A percentile compares a stretch with the other conserved stretches of the same genome.
These are phyloP conservation scores for Ctenosaura bakeri DNA, from an alignment of 2,797 vertebrate species.

Conservation along the genomic window DNA sequence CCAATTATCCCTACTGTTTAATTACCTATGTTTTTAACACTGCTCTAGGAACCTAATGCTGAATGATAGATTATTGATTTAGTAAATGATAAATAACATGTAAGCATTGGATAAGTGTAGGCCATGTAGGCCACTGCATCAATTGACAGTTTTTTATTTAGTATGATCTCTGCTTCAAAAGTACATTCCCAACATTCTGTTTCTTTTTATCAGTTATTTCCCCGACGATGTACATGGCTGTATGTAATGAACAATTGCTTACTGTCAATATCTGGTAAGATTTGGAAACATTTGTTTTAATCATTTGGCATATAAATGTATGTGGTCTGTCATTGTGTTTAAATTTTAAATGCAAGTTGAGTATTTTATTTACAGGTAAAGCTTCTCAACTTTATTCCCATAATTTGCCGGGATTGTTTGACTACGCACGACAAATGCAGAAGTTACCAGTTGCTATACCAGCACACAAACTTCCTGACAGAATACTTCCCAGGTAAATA, in stretches of 20 bases:
- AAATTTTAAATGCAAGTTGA: constrained; percentile 19
- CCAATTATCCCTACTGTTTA: not conserved
- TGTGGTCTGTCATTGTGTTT: constrained; percentile 51
- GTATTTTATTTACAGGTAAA: constrained; percentile 88
- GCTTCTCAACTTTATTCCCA: constrained; percentile 98
- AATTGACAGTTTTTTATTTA: constrained; percentile 35
- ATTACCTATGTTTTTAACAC: not conserved
- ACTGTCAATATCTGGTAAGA: constrained; percentile 96
- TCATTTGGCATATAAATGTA: constrained; percentile 11
- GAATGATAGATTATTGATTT: not conserved
- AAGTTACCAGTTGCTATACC: constrained; percentile 97
- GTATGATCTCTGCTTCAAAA: not conserved
- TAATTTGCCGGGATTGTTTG: constrained; percentile 93
- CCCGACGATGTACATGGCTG: constrained; percentile 95
- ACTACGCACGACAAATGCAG: constrained; percentile 96
- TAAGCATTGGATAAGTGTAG: constrained; percentile 29
- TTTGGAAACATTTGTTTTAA: constrained; percentile 29
- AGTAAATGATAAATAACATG: not conserved
- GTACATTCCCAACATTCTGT: not conserved
- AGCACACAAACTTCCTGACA: constrained; percentile 95
- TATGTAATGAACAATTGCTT: constrained; percentile 99
- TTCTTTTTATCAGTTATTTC: constrained; percentile 88
- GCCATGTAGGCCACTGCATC: not conserved
- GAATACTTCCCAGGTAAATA: constrained; percentile 92
- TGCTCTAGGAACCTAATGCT: not conserved